Conservation (phyloP, 2,113 vertebrate species). For the Corvus hawaiiensis region DNA sequence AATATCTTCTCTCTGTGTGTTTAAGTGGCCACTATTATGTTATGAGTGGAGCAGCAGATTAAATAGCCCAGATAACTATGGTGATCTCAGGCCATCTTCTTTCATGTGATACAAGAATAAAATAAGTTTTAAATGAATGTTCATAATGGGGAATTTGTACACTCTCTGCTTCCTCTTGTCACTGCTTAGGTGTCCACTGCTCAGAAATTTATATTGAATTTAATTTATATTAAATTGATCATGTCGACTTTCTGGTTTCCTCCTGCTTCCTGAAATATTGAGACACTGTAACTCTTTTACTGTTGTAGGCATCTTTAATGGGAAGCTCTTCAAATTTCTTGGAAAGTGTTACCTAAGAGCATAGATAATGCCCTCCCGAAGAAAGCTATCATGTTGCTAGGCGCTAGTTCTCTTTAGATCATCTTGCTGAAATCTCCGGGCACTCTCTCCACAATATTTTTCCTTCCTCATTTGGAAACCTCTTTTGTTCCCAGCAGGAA, state of each 20-base stretch:
- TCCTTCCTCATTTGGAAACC: neutral
- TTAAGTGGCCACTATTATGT: neutral
- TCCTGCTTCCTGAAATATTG: neutral
- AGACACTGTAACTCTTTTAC: neutral
- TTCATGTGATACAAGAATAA: neutral
- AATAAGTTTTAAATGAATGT: neutral
- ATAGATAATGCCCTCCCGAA: neutral
- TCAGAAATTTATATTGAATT: neutral
- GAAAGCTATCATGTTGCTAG: neutral
- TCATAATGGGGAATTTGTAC: neutral
- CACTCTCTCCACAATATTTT: neutral
- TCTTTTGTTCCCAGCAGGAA: neutral
- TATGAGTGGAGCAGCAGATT: neutral
- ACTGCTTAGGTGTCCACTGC: neutral
- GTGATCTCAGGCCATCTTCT: neutral
- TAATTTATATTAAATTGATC: neutral
- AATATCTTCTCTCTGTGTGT: neutral
- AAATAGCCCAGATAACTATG: neutral
- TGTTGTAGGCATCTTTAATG: neutral
- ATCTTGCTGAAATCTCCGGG: neutral
- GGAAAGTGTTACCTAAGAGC: neutral
- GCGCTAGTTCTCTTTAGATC: neutral
- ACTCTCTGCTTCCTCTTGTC: neutral
- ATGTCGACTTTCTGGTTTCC: neutral
- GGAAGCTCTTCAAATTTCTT: neutral